Evolutionary conservation across 2,113 vertebrate species (phyloP), one percentile per base, ranked within the genome.

Genomic region (Dunckerocampus dactyliophorus): DNA sequence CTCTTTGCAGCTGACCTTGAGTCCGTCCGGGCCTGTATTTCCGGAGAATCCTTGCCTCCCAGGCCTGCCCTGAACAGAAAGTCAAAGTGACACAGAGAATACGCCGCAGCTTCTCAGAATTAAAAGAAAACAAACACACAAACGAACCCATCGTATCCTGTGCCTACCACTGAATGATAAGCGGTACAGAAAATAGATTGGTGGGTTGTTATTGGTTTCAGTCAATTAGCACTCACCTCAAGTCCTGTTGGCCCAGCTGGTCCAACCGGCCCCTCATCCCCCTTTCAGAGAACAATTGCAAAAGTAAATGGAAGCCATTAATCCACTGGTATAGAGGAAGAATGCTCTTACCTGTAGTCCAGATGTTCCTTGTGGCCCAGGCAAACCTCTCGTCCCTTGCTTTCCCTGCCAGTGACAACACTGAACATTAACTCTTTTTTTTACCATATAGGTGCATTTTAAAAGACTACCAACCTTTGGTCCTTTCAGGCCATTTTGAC

Each of bases 401-500:
- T 92, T 95, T 62, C 95, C 96, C 97, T 99, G 71, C 37, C 31
- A 58, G 73, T 15, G 4, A 80, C 24, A 67, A 58, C n/a, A 57
- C 16, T 47, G 15, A 67, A 14, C 8, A 8, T 73, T 19, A 63
- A 47, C 19, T 28, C 5, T 28, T 28, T 28, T 34, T 34, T 34
- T 34, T 34, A 34, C 31, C 1, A 4, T 34, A 34, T 8, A 8
- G 31, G 31, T 28, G 31, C 34, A 42, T 9, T 51, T 54, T 14
- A 24, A 3, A 1, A 43, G 42, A 21, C 14, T 5, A 66, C 93
- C 89, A 71, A 98, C 97, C 94, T 97, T 99, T 59, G 84, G 81
- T 42, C 96, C 97, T 89, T 95, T 92, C 0, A 90, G 94, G 62
- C 97, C 95, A 0, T 99, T 97, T 74, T 93, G 89, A 86, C 97